Evolutionary conservation across 2,888 invertebrate species (phyloP), one percentile per base, ranked within the genome.

Genomic region (Dione juno): DNA sequence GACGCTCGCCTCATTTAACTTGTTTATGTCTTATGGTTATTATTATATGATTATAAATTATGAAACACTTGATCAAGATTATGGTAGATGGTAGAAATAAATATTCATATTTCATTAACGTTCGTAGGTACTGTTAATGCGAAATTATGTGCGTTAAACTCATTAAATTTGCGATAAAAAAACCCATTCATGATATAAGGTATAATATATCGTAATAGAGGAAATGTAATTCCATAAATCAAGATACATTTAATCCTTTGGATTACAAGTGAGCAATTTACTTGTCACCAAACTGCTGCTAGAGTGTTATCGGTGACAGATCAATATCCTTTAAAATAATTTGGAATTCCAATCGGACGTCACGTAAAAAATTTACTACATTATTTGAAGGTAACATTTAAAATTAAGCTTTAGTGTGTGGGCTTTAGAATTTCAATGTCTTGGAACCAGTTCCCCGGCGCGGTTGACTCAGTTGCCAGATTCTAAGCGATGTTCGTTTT

Each of bases 291-390:
- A 72, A 87, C 83, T 82, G 87, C 79, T 82, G 84, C 84, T 84
- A 82, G 84, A 82, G 85, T 80, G 82, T 90, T 92, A 92, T 92
- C 92, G 88, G 88, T 87, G 89, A 90, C 88, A 89, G 90, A 92
- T 92, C 92, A 85, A 83, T 88, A 89, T 90, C 89, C 85, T 88
- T 83, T 86, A 82, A 83, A 86, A 87, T 87, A 84, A 85, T 83
- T 80, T 83, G 86, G 87, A 90, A 92, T 92, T 90, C 84, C 87
- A 88, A 88, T 88, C 85, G 85, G 85, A 85, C 81, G 83, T 82
- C 81, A 84, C 82, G 84, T 78, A 84, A 80, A 80, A 82, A 83
- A 82, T 71, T 67, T 37, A 70, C 69, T 71, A 66, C 54, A 58
- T 63, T 75, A 54, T 77, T 78, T 81, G 80, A 81, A 77, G 76